Base-by-base conservation (phyloP, 2,113 vertebrate genomes). In the Odontophorus gujanensis region DNA sequence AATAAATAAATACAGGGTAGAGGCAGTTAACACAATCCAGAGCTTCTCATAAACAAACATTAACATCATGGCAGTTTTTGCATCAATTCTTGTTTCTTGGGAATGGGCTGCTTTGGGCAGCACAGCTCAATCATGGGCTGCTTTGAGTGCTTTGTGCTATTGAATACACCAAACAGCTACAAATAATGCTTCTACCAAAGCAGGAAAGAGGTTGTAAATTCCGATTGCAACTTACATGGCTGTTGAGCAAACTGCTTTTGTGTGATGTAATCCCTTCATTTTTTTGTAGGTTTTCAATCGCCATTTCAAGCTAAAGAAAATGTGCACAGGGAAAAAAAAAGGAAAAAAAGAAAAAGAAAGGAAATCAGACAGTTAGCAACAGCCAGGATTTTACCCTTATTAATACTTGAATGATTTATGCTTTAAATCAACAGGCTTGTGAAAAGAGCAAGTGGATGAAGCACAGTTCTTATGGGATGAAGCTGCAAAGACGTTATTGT, bases 231-330 rank as follows among this genome's bases (percentile, higher is more conserved):
- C 99, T 99, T 99, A 99, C 99, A 99, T 99, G 99, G 98, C 99
- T 99, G 99, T 99, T 99, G 98, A 99, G 98, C 98, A 99, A 98
- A 98, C 98, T 99, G 98, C 98, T 99, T 99, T 99, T 99, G 99
- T 99, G 99, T 98, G 99, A 98, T 93, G 99, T 98, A 98, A 99
- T 98, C 98, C 99, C 99, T 98, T 99, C 99, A 97, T 98, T 99
- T 99, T 99, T 99, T 98, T 99, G 99, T 97, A 99, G 99, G 97
- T 99, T 99, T 98, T 99, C 99, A 98, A 99, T 99, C 98, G 99
- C 99, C 99, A 99, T 99, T 99, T 99, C 99, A 99, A 99, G 99
- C 99, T 99, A 99, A 97, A 98, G 98, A 97, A 96, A 96, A 97
- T 93, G 98, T 97, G 98, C 98, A 98, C 97, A 90, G 97, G 97